A percentile compares a stretch with the other conserved stretches of the same genome.
These are phyloP conservation scores for Dexiosoma caninum DNA, from an alignment of 2,888 invertebrate species.

Conservation along the genomic window DNA sequence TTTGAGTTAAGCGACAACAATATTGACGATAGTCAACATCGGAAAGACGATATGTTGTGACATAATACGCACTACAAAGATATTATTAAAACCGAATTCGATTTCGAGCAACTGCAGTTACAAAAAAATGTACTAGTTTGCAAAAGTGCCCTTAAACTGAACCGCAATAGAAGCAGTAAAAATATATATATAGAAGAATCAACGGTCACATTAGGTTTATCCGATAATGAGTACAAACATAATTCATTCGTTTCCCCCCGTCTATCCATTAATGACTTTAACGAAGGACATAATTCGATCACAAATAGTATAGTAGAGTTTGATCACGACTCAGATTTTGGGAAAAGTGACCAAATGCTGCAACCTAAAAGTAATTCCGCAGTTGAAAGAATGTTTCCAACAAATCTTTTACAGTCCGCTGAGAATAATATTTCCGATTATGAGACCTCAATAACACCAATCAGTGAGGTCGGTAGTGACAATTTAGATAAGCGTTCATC, in stretches of 20 bases:
- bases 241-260: conserved; percentile 41
- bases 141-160: conserved; percentile 52
- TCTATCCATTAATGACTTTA: conserved; percentile 1
- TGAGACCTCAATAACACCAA: conserved; percentile 3
- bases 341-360: neutral
- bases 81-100: conserved; percentile 48
- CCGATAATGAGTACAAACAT: conserved; percentile 21
- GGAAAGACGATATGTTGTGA: conserved; percentile 72
- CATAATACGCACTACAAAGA: conserved; percentile 66
- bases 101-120: conserved; percentile 29
- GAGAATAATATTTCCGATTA: neutral
- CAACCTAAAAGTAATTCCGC: conserved; percentile 2
- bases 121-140: conserved; percentile 17
- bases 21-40: conserved; percentile 49
- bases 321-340: neutral
- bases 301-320: conserved; percentile 26
- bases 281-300: conserved; percentile 9
- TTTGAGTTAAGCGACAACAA: conserved; percentile 72
- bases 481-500: neutral
- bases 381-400: conserved; percentile 15
- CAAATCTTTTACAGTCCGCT: neutral
- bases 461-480: neutral
- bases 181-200: conserved; percentile 17
- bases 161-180: conserved; percentile 13
- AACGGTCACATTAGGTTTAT: conserved; percentile 33